These are phyloP conservation scores for Aphrocallistes beatrix DNA, from an alignment of 37 sponge, comb jelly and placozoan species.

Conservation along the genomic window DNA sequence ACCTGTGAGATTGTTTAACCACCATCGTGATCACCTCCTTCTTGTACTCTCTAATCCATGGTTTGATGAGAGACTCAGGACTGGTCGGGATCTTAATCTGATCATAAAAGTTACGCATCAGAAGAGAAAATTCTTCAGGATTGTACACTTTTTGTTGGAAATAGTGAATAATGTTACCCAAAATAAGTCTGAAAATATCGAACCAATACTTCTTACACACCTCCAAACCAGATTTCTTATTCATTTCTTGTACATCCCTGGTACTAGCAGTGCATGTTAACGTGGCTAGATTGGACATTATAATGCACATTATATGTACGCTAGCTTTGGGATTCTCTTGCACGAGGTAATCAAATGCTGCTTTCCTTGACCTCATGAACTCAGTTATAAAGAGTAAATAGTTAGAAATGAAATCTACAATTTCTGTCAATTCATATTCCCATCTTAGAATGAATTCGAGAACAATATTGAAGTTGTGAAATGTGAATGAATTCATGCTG, in stretches of 20 bases:
- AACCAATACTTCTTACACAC: constrained; percentile 5
- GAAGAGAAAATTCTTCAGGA: not conserved
- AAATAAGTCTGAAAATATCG: not conserved
- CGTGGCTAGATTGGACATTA: not conserved
- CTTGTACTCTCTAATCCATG: constrained; percentile 19
- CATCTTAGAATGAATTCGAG: not conserved
- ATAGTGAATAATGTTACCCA: not conserved
- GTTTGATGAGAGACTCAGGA: not conserved
- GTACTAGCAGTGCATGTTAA: not conserved
- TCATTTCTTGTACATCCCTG: not conserved
- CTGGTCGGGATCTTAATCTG: not conserved
- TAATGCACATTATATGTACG: not conserved
- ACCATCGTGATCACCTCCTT: not conserved
- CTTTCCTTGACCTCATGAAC: not conserved
- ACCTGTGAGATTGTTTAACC: not conserved
- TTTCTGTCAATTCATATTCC: not conserved
- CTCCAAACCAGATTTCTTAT: not conserved
- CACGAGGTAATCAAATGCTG: not conserved
- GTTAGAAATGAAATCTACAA: not conserved
- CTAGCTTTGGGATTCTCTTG: not conserved
- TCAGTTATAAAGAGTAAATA: not conserved
- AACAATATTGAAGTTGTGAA: not conserved
- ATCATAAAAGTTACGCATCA: not conserved
- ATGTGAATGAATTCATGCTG: not conserved
- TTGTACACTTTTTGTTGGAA: not conserved